These are phyloP conservation scores for Turdus rufiventris DNA, from an alignment of 2,113 vertebrate genomes.

Conservation along the genomic window DNA sequence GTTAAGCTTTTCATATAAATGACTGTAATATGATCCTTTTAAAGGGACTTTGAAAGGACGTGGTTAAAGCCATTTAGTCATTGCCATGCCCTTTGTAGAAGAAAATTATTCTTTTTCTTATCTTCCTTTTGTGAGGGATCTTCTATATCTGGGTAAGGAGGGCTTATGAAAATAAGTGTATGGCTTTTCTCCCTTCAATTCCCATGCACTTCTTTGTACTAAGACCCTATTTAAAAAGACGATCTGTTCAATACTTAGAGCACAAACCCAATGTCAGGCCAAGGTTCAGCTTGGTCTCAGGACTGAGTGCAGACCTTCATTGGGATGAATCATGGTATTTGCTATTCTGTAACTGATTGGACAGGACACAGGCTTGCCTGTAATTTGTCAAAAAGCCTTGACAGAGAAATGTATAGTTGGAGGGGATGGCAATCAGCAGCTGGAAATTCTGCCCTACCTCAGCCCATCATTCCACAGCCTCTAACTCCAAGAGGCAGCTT, in stretches of 20 bases:
- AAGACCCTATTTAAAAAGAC: not conserved
- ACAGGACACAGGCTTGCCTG: not conserved
- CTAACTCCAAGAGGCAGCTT: not conserved
- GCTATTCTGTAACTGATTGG: not conserved
- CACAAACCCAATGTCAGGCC: not conserved
- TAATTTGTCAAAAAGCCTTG: slow-evolving; percentile 1
- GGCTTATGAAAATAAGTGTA: not conserved
- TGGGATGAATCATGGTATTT: not conserved
- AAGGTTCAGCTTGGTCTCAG: not conserved
- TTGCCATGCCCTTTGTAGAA: not conserved
- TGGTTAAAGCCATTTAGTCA: not conserved
- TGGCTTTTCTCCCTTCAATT: not conserved
- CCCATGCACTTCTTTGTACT: not conserved
- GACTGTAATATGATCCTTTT: not conserved
- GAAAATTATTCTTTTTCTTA: not conserved
- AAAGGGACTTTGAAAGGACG: not conserved
- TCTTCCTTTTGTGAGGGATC: not conserved
- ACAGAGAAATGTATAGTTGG: not conserved
- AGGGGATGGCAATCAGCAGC: not conserved
- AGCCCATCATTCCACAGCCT: not conserved
- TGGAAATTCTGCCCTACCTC: not conserved
- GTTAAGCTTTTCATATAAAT: not conserved
- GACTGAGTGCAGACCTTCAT: not conserved
- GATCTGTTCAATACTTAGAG: not conserved
- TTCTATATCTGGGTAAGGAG: not conserved